phyloP scores from a whole-genome alignment of 2,797 vertebrate species.

The Poeciliopsis presidionis region DNA sequence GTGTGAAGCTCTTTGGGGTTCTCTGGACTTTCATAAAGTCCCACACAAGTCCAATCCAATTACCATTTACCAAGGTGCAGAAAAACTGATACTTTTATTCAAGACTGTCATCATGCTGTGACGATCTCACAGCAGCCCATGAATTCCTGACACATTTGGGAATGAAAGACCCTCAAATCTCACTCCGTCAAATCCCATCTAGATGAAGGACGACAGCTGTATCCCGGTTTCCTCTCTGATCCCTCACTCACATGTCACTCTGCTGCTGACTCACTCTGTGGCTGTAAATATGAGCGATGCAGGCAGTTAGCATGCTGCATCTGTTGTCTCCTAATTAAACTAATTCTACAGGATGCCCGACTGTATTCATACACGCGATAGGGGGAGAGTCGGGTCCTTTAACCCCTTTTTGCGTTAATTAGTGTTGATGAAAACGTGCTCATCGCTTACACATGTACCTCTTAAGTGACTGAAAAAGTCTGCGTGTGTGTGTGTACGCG shows the following conservation, averaged over 20 bases:
- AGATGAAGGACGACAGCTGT: conserved; percentile 68
- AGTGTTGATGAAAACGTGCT: conserved; percentile 47
- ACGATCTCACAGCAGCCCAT: background rate
- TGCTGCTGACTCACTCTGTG: conserved; percentile 70
- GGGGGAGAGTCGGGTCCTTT: conserved; percentile 56
- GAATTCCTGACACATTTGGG: conserved; percentile 42
- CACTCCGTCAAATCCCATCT: conserved; percentile 69
- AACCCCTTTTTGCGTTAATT: conserved; percentile 66
- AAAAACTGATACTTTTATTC: background rate
- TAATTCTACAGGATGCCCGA: conserved; percentile 58
- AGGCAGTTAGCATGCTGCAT: conserved; percentile 67
- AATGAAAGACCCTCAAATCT: conserved; percentile 65
- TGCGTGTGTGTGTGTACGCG: background rate
- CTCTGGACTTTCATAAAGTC: no score
- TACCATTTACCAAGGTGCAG: background rate
- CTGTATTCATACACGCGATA: conserved; percentile 60
- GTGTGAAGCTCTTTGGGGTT: no score
- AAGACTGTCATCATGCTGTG: background rate
- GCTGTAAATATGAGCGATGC: conserved; percentile 69
- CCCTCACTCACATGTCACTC: conserved; percentile 61
- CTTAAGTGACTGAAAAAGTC: conserved; percentile 44
- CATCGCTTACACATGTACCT: conserved; percentile 47
- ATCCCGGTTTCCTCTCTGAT: conserved; percentile 67
- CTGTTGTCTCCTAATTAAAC: conserved; percentile 76
- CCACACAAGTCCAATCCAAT: no score